Conservation (phyloP, 1,140 invertebrate genomes). For the Drosophila novamexicana region DNA sequence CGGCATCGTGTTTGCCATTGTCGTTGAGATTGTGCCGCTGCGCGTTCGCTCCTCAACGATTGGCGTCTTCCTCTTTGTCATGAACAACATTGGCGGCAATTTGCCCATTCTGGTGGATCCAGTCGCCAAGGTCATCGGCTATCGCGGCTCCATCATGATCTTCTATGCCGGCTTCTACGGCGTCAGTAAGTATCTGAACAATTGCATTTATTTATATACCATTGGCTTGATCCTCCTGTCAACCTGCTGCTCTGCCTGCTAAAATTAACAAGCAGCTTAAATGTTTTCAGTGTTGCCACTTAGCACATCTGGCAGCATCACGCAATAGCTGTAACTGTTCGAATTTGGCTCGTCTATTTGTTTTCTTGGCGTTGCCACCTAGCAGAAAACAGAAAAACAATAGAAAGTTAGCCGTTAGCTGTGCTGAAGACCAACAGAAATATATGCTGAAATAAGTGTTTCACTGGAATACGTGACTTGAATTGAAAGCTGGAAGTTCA, state of each 20-base stretch:
- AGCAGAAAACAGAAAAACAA: not conserved
- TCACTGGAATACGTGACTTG: too few species aligned
- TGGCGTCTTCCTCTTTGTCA: slow-evolving; percentile 94
- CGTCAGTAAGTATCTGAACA: slow-evolving; percentile 86
- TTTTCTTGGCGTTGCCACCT: not conserved
- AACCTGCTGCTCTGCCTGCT: not conserved
- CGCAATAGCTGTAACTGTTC: too few species aligned
- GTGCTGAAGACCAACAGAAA: too few species aligned
- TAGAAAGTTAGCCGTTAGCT: too few species aligned
- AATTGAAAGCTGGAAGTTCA: too few species aligned
- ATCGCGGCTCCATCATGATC: slow-evolving; percentile 92
- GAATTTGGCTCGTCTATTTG: not conserved
- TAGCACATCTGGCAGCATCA: too few species aligned
- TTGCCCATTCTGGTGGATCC: slow-evolving; percentile 94
- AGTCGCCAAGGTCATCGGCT: slow-evolving; percentile 91
- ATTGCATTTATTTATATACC: not conserved
- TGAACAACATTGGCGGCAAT: slow-evolving; percentile 97
- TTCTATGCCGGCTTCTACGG: slow-evolving; percentile 94
- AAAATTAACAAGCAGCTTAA: too few species aligned
- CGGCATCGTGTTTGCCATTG: slow-evolving; percentile 94
- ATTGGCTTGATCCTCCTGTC: not conserved
- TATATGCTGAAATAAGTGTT: too few species aligned
- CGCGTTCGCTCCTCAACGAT: slow-evolving; percentile 92
- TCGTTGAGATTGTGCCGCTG: slow-evolving; percentile 94
- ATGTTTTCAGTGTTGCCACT: too few species aligned